A percentile compares a stretch with the other conserved stretches of the same genome.
These are phyloP conservation scores for Clarias batrachus DNA, from an alignment of 2,113 vertebrate genomes.

Conservation along the genomic window DNA sequence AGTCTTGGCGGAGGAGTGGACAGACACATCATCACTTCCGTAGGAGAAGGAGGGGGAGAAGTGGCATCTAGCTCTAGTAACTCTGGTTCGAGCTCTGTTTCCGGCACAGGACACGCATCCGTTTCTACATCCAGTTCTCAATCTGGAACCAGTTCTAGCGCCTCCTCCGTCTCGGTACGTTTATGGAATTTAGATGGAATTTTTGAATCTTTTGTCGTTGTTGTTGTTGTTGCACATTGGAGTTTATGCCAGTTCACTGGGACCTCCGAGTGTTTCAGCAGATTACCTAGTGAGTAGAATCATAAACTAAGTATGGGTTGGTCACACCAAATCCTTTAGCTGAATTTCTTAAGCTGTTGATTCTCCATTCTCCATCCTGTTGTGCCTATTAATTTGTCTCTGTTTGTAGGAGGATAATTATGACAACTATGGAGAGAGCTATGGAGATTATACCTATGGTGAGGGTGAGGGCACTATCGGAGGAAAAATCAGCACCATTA, in stretches of 20 bases:
- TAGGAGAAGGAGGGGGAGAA: slow-evolving; percentile 27
- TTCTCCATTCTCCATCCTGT: neutral
- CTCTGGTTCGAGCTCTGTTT: slow-evolving; percentile 12
- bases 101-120: neutral
- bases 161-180: slow-evolving; percentile 33
- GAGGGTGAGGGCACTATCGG: slow-evolving; percentile 46
- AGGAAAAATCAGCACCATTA: slow-evolving; percentile 27
- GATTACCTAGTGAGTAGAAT: neutral
- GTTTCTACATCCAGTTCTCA: neutral
- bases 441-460: slow-evolving; percentile 47
- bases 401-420: slow-evolving; percentile 56
- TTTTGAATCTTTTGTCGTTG: neutral
- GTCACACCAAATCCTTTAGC: neutral
- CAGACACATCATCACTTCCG: slow-evolving; percentile 46
- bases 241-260: neutral
- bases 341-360: neutral
- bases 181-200: neutral
- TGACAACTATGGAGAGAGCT: slow-evolving; percentile 61
- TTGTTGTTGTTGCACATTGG: neutral
- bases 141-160: neutral
- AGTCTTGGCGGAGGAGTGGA: slow-evolving; percentile 50
- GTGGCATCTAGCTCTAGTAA: slow-evolving; percentile 57
- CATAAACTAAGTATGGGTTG: neutral
- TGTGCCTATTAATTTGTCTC: slow-evolving; percentile 10
- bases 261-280: neutral